Base-by-base conservation (phyloP, 1,140 invertebrate species). In the Drosophila bifasciata region DNA sequence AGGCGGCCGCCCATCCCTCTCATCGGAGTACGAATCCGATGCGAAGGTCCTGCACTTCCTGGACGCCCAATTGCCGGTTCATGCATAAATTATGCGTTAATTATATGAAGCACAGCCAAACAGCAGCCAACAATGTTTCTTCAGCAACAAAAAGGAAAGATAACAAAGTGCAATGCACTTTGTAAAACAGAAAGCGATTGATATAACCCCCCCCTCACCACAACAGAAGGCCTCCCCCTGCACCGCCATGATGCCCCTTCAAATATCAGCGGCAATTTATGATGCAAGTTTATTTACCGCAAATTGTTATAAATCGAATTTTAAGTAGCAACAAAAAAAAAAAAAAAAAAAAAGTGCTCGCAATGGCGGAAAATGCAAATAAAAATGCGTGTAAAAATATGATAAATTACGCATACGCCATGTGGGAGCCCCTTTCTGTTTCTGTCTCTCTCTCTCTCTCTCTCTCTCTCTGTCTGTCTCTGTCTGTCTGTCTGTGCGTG, bases 221-320 rank as follows among this genome's bases (percentile, higher is more conserved):
- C 53, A 75, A 66, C 70, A 64, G 64, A 58, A 57, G 32, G n/a
- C n/a, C n/a, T n/a, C n/a, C n/a, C n/a, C n/a, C n/a, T n/a, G n/a
- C n/a, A n/a, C n/a, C n/a, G n/a, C 19, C 19, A 7, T 8, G 25
- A 0, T 28, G 45, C 43, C 32, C 19, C 25, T 44, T 72, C 41
- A 50, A 78, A 78, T 66, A 53, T 71, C 60, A 55, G 53, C 62
- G 64, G 45, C 67, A 77, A 70, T 81, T 83, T 81, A 83, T 81
- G 62, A 56, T 41, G 62, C 52, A 80, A 77, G 74, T 81, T 83
- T 83, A 83, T 83, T 83, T 83, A 67, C 78, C 79, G 69, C 79
- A 81, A 81, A 81, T 83, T 83, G 64, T 83, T 83, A 83, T 83
- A 81, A 83, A 83, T 83, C 79, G 79, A 84, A 83, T 78, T 84